phyloP scores from a whole-genome alignment of 2,797 vertebrate genomes.

The Pseudochaenichthys georgianus region DNA sequence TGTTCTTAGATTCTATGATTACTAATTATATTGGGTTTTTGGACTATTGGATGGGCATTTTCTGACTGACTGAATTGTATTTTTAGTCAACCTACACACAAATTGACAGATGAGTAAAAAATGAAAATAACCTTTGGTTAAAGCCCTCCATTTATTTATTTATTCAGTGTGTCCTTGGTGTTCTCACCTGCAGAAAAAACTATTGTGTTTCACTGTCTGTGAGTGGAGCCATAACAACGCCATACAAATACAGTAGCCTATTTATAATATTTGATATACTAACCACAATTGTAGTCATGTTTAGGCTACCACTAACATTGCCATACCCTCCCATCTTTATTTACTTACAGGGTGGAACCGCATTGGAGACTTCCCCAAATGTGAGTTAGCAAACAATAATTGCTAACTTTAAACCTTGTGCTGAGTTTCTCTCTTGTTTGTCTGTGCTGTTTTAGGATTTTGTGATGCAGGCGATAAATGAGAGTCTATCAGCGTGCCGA shows the following conservation, averaged over 20 bases:
- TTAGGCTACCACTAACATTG: not conserved
- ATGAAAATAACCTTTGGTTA: not conserved
- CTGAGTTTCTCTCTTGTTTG: constrained; percentile 40
- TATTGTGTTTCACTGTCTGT: not conserved
- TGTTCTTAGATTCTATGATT: not conserved
- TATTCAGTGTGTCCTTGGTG: not conserved
- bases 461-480: constrained; percentile 50
- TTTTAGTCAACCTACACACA: not conserved
- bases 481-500: constrained; percentile 66
- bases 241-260: not conserved
- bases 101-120: not conserved
- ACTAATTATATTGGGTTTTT: not conserved
- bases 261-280: not conserved
- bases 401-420: not conserved
- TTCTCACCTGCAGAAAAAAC: not conserved
- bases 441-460: constrained; percentile 72
- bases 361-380: not conserved
- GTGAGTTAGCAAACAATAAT: not conserved
- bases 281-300: not conserved
- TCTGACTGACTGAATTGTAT: constrained; percentile 7
- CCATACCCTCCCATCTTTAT: not conserved
- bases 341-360: constrained; percentile 12
- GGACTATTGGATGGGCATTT: not conserved
- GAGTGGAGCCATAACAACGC: no score
- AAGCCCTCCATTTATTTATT: not conserved